These are phyloP conservation scores for Drosophila buzzatii DNA, from an alignment of 2,888 invertebrate genomes.

Conservation along the genomic window DNA sequence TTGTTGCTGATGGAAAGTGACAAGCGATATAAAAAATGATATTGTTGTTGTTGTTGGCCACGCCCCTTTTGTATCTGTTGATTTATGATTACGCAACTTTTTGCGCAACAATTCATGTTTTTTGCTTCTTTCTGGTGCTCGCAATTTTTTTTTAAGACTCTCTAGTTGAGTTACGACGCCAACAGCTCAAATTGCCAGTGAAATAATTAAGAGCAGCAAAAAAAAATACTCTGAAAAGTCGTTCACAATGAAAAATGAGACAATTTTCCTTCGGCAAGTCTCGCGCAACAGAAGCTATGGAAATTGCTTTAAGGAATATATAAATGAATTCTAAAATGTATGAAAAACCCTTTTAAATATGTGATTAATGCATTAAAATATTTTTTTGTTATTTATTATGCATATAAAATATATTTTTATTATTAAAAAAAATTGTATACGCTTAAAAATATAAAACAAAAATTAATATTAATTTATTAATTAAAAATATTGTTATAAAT, in stretches of 20 bases:
- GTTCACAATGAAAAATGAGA: constrained; percentile 51
- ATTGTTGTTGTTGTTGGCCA: constrained; percentile 20
- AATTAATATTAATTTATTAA: too few relatives aligned
- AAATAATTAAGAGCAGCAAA: constrained; percentile 48
- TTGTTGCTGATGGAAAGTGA: constrained; percentile 61
- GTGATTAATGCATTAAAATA: too few relatives aligned
- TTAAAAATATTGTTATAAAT: too few relatives aligned
- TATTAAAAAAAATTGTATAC: too few relatives aligned
- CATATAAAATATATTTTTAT: too few relatives aligned
- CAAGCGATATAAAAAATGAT: constrained; percentile 32
- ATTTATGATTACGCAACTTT: constrained; percentile 67
- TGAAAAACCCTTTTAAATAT: background rate
- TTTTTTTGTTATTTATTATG: too few relatives aligned
- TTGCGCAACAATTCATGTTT: constrained; percentile 5
- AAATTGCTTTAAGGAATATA: background rate
- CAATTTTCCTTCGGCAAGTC: constrained; percentile 26
- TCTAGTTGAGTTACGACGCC: constrained; percentile 58
- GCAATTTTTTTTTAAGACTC: constrained; percentile 35
- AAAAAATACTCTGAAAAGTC: background rate
- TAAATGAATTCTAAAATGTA: background rate
- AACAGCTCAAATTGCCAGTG: constrained; percentile 30
- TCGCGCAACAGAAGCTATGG: constrained; percentile 17
- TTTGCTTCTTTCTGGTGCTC: background rate
- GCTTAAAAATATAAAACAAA: too few relatives aligned
- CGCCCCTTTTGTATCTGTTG: constrained; percentile 52